Evolutionary conservation across 2,888 invertebrate genomes (phyloP), one percentile per base, ranked within the genome.

Genomic region (Acanthosepion lycidas): DNA sequence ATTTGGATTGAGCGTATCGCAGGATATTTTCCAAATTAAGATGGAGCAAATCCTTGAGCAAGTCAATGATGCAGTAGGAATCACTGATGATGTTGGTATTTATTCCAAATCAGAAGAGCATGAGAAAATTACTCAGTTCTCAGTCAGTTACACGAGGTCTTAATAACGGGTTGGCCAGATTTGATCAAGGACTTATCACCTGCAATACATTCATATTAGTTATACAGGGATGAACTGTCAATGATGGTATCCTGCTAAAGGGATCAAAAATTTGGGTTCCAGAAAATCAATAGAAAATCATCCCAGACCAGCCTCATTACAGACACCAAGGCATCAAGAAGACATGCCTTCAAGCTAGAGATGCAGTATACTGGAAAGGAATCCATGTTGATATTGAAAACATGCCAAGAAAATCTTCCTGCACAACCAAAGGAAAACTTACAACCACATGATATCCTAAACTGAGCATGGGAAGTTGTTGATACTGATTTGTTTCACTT

Each of bases 401-500:
- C 92, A 33, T 95, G 95, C 91, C 94, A 95, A 49, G 51, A 78
- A 51, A 53, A 94, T 64, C 91, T 94, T 64, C 92, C 94, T 48
- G 28, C 94, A 26, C 95, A 95, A 59, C 33, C 64, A 28, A 51
- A 51, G 49, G 95, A 95, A 94, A 91, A 94, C 0, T 48, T 95
- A 55, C 51, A 91, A 6, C 95, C 64, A 48, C 95, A 51, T 15
- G 15, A 51, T 12, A 51, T 51, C 15, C 94, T 53, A 94, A 95
- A 49, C 92, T 49, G 55, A 23, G 91, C 95, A 42, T 95, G 95
- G 95, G 91, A 95, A 49, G 93, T 93, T 28, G 18, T 95, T 12
- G 95, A 95, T 33, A 94, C 91, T 92, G 95, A 95, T 95, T 95
- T 78, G 95, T 95, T 95, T 78, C 28, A 94, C 49, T 92, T 95